Evolutionary conservation across 2,113 vertebrate species (phyloP).

Genomic region (Diadophis punctatus): DNA sequence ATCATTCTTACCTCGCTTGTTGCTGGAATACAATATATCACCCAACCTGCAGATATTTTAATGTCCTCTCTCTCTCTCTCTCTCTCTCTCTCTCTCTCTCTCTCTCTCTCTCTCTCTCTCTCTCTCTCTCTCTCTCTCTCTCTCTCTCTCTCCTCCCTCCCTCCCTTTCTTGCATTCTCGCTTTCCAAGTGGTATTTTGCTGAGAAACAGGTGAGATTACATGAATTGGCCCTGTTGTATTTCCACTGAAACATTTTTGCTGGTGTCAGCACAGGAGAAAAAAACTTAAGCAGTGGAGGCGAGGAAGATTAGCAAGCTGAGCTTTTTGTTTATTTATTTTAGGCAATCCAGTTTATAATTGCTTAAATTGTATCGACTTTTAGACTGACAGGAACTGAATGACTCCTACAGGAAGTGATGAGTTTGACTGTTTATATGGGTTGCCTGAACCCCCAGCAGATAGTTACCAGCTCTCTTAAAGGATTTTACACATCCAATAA

Average conservation of each 20-base stretch:
- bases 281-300: slow-evolving; percentile 4
- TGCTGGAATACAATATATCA: slow-evolving; percentile 40
- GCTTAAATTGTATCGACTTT: slow-evolving; percentile 24
- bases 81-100: background rate
- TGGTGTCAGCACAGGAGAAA: slow-evolving; percentile 30
- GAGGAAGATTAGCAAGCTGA: slow-evolving; percentile 2
- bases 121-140: background rate
- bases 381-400: slow-evolving; percentile 18
- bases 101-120: no score
- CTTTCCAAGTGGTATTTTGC: slow-evolving; percentile 25
- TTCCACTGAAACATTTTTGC: slow-evolving; percentile 45
- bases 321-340: slow-evolving; percentile 21
- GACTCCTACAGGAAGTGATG: background rate
- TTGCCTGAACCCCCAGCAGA: background rate
- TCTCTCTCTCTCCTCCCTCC: no score
- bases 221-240: slow-evolving; percentile 39
- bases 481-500: background rate
- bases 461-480: background rate
- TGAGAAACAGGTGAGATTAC: slow-evolving; percentile 47
- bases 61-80: slow-evolving; percentile 12
- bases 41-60: slow-evolving; percentile 40
- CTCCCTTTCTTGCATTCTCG: background rate
- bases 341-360: slow-evolving; percentile 17
- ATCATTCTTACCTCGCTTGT: slow-evolving; percentile 30
- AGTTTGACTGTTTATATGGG: background rate